Percentiles rank a stretch among this genome's conserved stretches.
Conservation (phyloP, 2,113 vertebrate species). For the Rissa tridactyla region DNA sequence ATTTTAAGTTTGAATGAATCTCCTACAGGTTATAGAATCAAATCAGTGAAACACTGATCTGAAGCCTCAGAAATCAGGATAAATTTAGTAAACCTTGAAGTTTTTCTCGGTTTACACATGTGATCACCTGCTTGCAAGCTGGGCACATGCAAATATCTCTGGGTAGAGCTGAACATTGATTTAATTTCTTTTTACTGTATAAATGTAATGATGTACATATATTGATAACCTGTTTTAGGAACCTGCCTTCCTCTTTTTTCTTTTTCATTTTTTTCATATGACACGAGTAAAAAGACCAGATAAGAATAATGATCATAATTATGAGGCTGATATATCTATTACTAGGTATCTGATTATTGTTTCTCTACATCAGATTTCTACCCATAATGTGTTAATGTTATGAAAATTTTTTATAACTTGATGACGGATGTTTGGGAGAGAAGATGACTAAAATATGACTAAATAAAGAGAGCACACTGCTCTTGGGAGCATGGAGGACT, state of each 20-base stretch:
- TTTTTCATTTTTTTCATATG: background rate
- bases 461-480: background rate
- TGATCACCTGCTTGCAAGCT: background rate
- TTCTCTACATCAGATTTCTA: background rate
- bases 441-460: background rate
- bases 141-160: background rate
- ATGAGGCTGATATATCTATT: background rate
- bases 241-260: background rate
- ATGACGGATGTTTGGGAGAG: background rate
- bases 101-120: background rate
- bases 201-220: background rate
- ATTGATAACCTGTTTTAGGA: background rate
- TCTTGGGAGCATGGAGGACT: background rate
- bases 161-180: background rate
- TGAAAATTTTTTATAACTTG: background rate
- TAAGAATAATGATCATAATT: background rate
- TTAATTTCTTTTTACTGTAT: background rate
- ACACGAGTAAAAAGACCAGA: background rate
- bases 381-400: background rate
- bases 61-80: background rate
- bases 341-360: background rate
- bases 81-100: background rate
- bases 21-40: background rate
- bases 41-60: background rate
- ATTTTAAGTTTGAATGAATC: background rate